Evolutionary conservation across 2,888 invertebrate genomes (phyloP).

Genomic region (Smittia sp.): DNA sequence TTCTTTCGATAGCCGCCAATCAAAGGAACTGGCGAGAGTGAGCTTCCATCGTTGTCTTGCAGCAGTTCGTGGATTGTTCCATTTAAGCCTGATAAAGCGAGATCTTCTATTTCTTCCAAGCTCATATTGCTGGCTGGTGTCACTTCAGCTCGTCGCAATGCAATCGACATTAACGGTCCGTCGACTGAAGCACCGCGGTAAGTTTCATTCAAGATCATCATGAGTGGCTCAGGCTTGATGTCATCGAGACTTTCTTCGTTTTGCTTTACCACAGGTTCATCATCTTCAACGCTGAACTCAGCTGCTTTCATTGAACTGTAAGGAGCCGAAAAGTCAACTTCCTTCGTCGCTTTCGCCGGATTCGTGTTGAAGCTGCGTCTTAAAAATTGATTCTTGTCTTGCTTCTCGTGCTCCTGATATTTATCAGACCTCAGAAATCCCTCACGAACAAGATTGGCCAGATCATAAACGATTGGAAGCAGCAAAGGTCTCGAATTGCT

Average conservation of each 20-base stretch:
- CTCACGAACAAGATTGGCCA: slow-evolving; percentile 60
- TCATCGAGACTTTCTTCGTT: slow-evolving; percentile 14
- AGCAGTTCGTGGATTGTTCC: slow-evolving; percentile 45
- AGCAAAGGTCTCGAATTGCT: slow-evolving; percentile 54
- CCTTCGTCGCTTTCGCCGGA: slow-evolving; percentile 47
- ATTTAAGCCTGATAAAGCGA: slow-evolving; percentile 51
- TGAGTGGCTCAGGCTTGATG: slow-evolving; percentile 33
- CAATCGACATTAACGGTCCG: slow-evolving; percentile 16
- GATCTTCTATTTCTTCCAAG: slow-evolving; percentile 47
- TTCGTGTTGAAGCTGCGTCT: slow-evolving; percentile 52
- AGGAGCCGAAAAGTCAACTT: slow-evolving; percentile 19
- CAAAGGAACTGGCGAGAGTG: slow-evolving; percentile 48
- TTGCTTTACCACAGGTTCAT: slow-evolving; percentile 16
- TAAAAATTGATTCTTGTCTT: slow-evolving; percentile 52
- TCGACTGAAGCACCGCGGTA: background rate
- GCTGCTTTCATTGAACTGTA: slow-evolving; percentile 19
- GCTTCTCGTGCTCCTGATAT: slow-evolving; percentile 48
- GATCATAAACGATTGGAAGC: slow-evolving; percentile 64
- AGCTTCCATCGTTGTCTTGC: slow-evolving; percentile 25
- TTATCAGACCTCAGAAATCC: slow-evolving; percentile 40
- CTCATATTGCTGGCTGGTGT: slow-evolving; percentile 17
- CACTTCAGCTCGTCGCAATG: slow-evolving; percentile 26
- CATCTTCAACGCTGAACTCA: slow-evolving; percentile 15
- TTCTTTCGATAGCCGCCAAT: slow-evolving; percentile 45
- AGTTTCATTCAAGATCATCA: slow-evolving; percentile 40